Percentiles rank a stretch among this genome's conserved stretches.
These are phyloP conservation scores for Xyrauchen texanus DNA, from an alignment of 2,113 vertebrate species.

Conservation along the genomic window DNA sequence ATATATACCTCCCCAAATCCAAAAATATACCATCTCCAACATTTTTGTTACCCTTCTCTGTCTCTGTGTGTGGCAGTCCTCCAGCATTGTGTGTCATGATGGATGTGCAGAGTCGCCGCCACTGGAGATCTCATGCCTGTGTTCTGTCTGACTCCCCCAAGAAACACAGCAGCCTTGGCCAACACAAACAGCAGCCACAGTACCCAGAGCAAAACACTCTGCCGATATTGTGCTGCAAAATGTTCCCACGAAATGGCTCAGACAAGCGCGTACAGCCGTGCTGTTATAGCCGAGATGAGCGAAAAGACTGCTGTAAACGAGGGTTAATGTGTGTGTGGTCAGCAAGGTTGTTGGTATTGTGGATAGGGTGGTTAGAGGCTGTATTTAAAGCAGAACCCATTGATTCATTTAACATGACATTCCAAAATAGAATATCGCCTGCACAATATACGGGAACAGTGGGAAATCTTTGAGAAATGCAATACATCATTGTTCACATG, in stretches of 20 bases:
- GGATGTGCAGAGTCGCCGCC: constrained; percentile 54
- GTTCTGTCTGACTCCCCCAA: constrained; percentile 60
- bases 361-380: constrained; percentile 14
- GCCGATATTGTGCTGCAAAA: constrained; percentile 68
- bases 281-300: no score
- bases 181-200: constrained; percentile 71
- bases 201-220: constrained; percentile 57
- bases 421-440: constrained; percentile 2
- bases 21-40: no score
- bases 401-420: constrained; percentile 27
- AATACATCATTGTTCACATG: background rate
- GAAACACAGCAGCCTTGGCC: constrained; percentile 65
- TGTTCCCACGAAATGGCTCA: constrained; percentile 69
- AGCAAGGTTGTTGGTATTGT: background rate
- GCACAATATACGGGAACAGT: background rate
- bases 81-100: constrained; percentile 5
- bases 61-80: no score
- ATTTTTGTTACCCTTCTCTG: constrained; percentile 24
- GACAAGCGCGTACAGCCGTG: constrained; percentile 23
- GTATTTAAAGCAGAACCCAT: no score
- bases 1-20: no score
- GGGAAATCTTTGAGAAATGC: background rate
- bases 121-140: constrained; percentile 48
- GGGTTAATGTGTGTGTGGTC: background rate
- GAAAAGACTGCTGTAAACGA: background rate